Evolutionary conservation across 2,888 invertebrate genomes (phyloP).

Genomic region (Bedellia somnulentella): DNA sequence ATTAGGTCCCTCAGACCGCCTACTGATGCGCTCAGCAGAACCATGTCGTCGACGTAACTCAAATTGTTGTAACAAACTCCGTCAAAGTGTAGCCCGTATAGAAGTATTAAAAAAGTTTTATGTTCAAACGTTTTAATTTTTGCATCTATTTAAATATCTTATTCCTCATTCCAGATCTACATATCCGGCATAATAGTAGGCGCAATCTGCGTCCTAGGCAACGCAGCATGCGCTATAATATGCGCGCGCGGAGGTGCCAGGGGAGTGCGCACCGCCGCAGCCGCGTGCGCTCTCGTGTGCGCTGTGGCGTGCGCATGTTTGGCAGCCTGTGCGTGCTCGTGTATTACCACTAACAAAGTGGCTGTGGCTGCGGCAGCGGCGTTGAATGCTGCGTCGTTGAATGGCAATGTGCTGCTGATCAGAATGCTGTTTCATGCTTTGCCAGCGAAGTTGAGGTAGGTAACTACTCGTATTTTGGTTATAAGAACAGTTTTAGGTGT

Average conservation of each 20-base stretch:
- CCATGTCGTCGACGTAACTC: too few species aligned
- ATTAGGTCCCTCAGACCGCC: too few species aligned
- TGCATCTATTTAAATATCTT: too few species aligned
- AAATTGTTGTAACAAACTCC: too few species aligned
- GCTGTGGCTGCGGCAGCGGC: conserved; percentile 45
- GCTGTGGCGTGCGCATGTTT: conserved; percentile 33
- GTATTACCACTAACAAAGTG: conserved; percentile 21
- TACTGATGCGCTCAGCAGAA: too few species aligned
- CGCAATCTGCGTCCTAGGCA: conserved; percentile 40
- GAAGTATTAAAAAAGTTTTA: too few species aligned
- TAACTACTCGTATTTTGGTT: too few species aligned
- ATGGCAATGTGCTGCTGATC: conserved; percentile 45
- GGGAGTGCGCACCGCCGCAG: conserved; percentile 36
- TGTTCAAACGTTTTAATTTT: too few species aligned
- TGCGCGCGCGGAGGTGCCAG: conserved; percentile 32
- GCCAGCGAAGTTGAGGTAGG: conserved; percentile 42
- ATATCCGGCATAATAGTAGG: conserved; percentile 46
- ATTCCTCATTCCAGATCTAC: conserved; percentile 25
- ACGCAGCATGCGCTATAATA: conserved; percentile 33
- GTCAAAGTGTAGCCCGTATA: too few species aligned
- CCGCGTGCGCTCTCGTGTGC: conserved; percentile 35
- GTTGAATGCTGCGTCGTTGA: conserved; percentile 41
- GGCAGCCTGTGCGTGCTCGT: conserved; percentile 37
- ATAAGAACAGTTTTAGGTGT: too few species aligned
- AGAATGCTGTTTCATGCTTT: conserved; percentile 34